Evolutionary conservation across 2,797 vertebrate genomes (phyloP).

Genomic region (Halcyon smyrnensis): DNA sequence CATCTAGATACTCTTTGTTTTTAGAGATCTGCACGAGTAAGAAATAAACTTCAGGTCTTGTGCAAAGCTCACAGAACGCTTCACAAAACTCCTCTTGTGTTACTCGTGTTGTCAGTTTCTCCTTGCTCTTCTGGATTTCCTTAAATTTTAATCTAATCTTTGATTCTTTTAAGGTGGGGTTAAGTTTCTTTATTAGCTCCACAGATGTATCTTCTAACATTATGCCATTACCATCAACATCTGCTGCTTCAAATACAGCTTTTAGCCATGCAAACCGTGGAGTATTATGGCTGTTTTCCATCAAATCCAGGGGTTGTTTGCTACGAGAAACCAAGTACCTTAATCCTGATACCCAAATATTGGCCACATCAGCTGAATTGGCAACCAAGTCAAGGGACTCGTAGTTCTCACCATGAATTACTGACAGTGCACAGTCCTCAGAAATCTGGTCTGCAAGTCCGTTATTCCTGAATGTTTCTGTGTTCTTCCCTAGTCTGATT

Average conservation of each 20-base stretch:
- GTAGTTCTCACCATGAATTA: constrained; percentile 96
- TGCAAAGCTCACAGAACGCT: constrained; percentile 95
- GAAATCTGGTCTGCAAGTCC: constrained; percentile 92
- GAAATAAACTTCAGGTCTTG: constrained; percentile 96
- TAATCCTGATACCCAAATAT: constrained; percentile 98
- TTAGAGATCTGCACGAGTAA: constrained; percentile 96
- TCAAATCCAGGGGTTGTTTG: constrained; percentile 83
- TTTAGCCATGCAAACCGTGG: constrained; percentile 91
- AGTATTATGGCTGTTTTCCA: constrained; percentile 86
- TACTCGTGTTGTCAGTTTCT: constrained; percentile 95
- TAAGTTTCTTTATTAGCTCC: constrained; percentile 91
- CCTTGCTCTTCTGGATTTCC: constrained; percentile 96
- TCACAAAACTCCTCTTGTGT: constrained; percentile 96
- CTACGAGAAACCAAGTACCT: constrained; percentile 94
- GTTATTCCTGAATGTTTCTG: constrained; percentile 95
- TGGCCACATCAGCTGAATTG: constrained; percentile 93
- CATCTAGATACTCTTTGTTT: constrained; percentile 94
- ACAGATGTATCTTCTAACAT: constrained; percentile 92
- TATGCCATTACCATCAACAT: constrained; percentile 92
- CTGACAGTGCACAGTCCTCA: constrained; percentile 93
- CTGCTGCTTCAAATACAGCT: constrained; percentile 87
- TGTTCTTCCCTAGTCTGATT: constrained; percentile 95
- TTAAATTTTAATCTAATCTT: constrained; percentile 96
- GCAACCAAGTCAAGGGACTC: constrained; percentile 97
- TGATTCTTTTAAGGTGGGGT: constrained; percentile 91